Evolutionary conservation across 2,113 vertebrate genomes (phyloP).

Genomic region (crab-eating macaque (Macaca fascicularis)): DNA sequence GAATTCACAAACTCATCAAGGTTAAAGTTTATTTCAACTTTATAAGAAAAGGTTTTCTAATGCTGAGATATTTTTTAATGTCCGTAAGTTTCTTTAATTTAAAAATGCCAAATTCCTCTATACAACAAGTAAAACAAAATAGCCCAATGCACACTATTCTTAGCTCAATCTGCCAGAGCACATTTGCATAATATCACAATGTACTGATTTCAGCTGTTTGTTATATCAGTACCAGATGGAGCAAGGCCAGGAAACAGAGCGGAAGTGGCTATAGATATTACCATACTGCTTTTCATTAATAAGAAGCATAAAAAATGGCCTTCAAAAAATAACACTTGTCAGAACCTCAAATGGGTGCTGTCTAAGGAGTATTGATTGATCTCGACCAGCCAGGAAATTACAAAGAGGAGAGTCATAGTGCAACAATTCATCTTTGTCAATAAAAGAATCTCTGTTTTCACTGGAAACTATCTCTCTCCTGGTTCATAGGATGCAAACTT

Average conservation of each 20-base stretch:
- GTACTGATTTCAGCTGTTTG: conserved; percentile 75
- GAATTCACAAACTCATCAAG: conserved; percentile 8
- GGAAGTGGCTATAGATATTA: conserved; percentile 3
- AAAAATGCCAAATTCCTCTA: conserved; percentile 55
- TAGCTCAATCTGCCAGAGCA: conserved; percentile 68
- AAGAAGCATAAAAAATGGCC: conserved; percentile 53
- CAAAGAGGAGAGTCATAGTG: conserved; percentile 59
- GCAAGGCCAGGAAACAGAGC: conserved; percentile 65
- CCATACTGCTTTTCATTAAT: conserved; percentile 65
- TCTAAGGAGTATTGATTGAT: conserved; percentile 75
- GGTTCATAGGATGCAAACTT: not conserved
- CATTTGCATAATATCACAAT: conserved; percentile 71
- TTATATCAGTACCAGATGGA: conserved; percentile 57
- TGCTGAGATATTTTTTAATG: conserved; percentile 31
- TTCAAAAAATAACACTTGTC: conserved; percentile 63
- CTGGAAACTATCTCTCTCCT: conserved; percentile 41
- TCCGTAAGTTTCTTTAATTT: not conserved
- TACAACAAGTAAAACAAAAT: conserved; percentile 57
- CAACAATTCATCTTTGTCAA: conserved; percentile 79
- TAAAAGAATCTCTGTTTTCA: conserved; percentile 59
- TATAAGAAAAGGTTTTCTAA: conserved; percentile 8
- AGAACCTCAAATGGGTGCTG: conserved; percentile 60
- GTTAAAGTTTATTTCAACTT: conserved; percentile 35
- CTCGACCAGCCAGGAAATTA: conserved; percentile 80
- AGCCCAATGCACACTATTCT: conserved; percentile 64